Evolutionary conservation across 2,888 invertebrate genomes (phyloP).

Genomic region (Athetis lepigone): DNA sequence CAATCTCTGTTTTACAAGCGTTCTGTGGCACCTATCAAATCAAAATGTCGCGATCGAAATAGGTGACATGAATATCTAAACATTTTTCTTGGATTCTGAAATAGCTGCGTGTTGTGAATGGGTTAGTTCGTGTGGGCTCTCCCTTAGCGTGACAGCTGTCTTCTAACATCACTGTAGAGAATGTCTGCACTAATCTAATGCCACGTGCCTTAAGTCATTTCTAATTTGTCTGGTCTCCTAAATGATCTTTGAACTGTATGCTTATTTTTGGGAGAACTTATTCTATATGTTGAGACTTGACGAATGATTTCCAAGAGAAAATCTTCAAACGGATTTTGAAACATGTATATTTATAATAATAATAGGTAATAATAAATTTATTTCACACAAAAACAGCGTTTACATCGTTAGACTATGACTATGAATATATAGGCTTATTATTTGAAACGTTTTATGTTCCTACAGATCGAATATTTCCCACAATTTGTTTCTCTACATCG

Average conservation of each 20-base stretch:
- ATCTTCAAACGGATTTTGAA: conserved; percentile 16
- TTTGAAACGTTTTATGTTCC: background rate
- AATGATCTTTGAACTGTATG: conserved; percentile 37
- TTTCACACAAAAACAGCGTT: too few species aligned
- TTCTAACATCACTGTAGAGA: conserved; percentile 29
- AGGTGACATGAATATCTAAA: conserved; percentile 51
- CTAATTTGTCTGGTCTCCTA: conserved; percentile 43
- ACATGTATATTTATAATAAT: conserved; percentile 7
- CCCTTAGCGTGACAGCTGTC: conserved; percentile 57
- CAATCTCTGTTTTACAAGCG: conserved; percentile 60
- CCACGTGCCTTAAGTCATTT: conserved; percentile 34
- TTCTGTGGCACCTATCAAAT: conserved; percentile 53
- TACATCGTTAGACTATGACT: too few species aligned
- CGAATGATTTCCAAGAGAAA: conserved; percentile 25
- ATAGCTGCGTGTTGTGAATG: conserved; percentile 50
- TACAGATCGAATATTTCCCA: background rate
- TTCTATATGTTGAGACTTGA: background rate
- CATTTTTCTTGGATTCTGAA: conserved; percentile 46
- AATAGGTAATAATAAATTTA: too few species aligned
- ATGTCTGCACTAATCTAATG: conserved; percentile 22
- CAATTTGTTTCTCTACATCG: background rate
- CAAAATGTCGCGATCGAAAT: conserved; percentile 53
- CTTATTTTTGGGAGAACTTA: conserved; percentile 35
- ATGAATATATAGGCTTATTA: too few species aligned
- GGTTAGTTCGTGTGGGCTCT: conserved; percentile 26